A percentile compares a stretch with the other conserved stretches of the same genome.
Evolutionary conservation across 2,888 invertebrate species (phyloP).

Genomic region (Acronicta psi): DNA sequence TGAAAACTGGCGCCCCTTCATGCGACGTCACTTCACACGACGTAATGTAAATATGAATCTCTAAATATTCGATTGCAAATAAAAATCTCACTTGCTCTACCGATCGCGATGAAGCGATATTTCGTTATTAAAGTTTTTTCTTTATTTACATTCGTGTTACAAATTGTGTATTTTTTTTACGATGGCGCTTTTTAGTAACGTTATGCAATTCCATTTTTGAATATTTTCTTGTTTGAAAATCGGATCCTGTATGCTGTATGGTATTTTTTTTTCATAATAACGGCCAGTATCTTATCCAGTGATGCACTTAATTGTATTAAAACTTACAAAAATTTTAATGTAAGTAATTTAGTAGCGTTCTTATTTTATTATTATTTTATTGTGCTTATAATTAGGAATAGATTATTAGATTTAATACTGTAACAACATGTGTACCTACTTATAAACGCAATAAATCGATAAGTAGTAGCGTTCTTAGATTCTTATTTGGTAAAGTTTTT

Average conservation of each 20-base stretch:
- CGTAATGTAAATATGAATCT: conserved; percentile 42
- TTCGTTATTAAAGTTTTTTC: conserved; percentile 60
- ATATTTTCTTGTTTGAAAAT: conserved; percentile 15
- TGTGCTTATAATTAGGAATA: too few relatives aligned
- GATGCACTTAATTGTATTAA: too few relatives aligned
- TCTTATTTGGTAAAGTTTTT: too few relatives aligned
- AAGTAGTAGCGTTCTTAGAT: too few relatives aligned
- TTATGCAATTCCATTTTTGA: background rate
- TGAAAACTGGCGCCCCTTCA: background rate
- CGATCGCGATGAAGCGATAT: conserved; percentile 68
- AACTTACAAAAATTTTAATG: too few relatives aligned
- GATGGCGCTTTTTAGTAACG: conserved; percentile 8
- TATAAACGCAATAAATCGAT: too few relatives aligned
- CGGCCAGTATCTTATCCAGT: too few relatives aligned
- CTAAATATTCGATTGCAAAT: conserved; percentile 65
- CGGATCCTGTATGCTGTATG: background rate
- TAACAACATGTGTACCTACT: too few relatives aligned
- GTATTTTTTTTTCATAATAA: too few relatives aligned
- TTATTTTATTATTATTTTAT: too few relatives aligned
- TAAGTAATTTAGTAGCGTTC: too few relatives aligned
- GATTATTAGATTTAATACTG: too few relatives aligned
- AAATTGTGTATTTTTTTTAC: conserved; percentile 48
- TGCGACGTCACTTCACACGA: conserved; percentile 4
- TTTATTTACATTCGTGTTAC: conserved; percentile 53
- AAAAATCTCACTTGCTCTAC: conserved; percentile 68